Conservation (phyloP, 2,797 vertebrate genomes). For the Parambassis ranga region DNA sequence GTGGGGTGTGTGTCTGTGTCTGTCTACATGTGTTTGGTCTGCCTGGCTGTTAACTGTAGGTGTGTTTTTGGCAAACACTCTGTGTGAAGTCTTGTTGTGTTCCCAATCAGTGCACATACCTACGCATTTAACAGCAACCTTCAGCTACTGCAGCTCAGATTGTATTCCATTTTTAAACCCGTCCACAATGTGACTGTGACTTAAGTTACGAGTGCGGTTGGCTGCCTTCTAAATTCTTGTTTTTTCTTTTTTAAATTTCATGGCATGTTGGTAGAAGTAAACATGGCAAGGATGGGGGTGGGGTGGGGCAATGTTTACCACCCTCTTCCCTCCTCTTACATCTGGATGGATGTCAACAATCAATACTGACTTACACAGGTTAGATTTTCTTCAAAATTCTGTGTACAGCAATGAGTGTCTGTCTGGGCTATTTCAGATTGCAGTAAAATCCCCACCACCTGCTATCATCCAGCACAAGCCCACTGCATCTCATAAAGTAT, state of each 20-base stretch:
- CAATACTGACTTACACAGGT: not conserved
- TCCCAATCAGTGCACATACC: constrained; percentile 12
- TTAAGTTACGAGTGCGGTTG: constrained; percentile 46
- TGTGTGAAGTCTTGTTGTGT: constrained; percentile 53
- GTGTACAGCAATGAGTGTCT: not conserved
- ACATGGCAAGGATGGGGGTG: not conserved
- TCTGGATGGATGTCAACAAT: constrained; percentile 15
- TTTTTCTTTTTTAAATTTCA: constrained; percentile 37
- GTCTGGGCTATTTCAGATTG: constrained; percentile 38
- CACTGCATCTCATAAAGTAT: not conserved
- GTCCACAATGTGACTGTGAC: constrained; percentile 44
- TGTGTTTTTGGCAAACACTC: constrained; percentile 47
- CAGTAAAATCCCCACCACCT: constrained; percentile 39
- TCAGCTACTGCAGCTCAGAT: constrained; percentile 30
- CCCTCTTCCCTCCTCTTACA: not conserved
- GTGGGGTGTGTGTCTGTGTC: constrained; percentile 42
- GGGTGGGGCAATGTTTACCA: not conserved
- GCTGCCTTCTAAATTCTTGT: constrained; percentile 27
- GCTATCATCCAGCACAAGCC: constrained; percentile 7
- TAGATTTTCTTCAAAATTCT: constrained; percentile 1
- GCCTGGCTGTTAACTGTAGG: constrained; percentile 16
- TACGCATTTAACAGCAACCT: constrained; percentile 45
- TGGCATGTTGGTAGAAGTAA: constrained; percentile 23
- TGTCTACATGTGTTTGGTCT: constrained; percentile 24
- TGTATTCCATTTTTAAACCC: constrained; percentile 75